phyloP scores from a whole-genome alignment of 1,140 invertebrate species.

The Drosophila willistoni region DNA sequence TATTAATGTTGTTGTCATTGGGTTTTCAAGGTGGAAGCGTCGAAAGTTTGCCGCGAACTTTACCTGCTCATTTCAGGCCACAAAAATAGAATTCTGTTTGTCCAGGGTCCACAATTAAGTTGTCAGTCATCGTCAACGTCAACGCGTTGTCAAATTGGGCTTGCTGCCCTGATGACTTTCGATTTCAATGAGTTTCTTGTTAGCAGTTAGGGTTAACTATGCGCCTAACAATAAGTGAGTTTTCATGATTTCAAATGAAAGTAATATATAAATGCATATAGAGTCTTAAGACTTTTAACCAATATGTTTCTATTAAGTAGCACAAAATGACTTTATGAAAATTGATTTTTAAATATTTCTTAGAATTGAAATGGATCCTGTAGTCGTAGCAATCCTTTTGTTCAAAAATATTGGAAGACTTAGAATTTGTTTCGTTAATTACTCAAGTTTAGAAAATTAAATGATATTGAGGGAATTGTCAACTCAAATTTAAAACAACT shows the following conservation, averaged over 20 bases:
- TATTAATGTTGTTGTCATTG: slow-evolving; percentile 78
- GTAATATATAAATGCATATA: neutral
- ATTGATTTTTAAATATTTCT: no score
- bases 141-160: slow-evolving; percentile 18
- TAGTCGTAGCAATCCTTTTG: no score
- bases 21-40: slow-evolving; percentile 49
- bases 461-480: no score
- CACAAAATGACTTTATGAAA: no score
- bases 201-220: neutral
- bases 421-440: no score
- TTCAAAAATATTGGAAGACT: no score
- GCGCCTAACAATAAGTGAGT: neutral
- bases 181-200: slow-evolving; percentile 36
- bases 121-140: slow-evolving; percentile 58
- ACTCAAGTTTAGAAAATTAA: no score
- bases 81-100: slow-evolving; percentile 60
- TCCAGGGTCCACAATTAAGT: slow-evolving; percentile 68
- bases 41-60: slow-evolving; percentile 60
- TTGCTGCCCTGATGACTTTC: slow-evolving; percentile 50
- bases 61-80: slow-evolving; percentile 42
- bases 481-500: no score
- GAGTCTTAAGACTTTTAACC: no score
- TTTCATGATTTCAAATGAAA: neutral
- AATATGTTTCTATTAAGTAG: neutral
- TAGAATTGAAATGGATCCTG: no score